A percentile compares a stretch with the other conserved stretches of the same genome.
phyloP scores from a whole-genome alignment of 2,888 invertebrate species.

The Trichopoda pennipes region DNA sequence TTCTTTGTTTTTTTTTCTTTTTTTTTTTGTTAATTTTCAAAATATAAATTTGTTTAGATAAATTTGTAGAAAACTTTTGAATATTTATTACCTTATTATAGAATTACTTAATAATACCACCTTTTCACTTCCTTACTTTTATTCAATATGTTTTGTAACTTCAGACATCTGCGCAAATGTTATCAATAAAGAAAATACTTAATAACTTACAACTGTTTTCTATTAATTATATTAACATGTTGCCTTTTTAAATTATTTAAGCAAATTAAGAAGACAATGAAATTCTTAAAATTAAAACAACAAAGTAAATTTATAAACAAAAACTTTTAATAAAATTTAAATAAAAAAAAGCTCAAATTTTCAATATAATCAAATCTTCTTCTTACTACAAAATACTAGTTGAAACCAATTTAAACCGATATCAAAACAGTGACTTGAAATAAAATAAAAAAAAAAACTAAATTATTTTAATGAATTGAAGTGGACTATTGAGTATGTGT shows the following conservation, averaged over 20 bases:
- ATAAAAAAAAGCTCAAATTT: constrained; percentile 10
- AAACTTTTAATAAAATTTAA: not conserved
- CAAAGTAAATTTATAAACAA: constrained; percentile 4
- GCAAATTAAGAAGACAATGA: constrained; percentile 6
- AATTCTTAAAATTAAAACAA: not conserved
- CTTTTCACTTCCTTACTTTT: too few relatives aligned
- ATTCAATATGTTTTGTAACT: too few relatives aligned
- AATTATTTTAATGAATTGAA: constrained; percentile 32
- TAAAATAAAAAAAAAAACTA: constrained; percentile 14
- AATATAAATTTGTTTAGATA: too few relatives aligned
- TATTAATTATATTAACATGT: constrained; percentile 18
- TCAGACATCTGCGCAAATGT: too few relatives aligned
- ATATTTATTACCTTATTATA: too few relatives aligned
- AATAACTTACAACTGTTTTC: not conserved
- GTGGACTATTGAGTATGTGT: not conserved
- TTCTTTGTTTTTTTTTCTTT: too few relatives aligned
- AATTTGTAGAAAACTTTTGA: too few relatives aligned
- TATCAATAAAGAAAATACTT: too few relatives aligned
- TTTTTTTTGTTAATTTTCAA: too few relatives aligned
- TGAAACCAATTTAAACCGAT: constrained; percentile 55
- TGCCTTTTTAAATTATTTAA: constrained; percentile 37
- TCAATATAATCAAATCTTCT: constrained; percentile 41
- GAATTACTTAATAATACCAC: too few relatives aligned
- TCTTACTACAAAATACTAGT: constrained; percentile 53
- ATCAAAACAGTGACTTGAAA: constrained; percentile 25